A percentile compares a stretch with the other conserved stretches of the same genome.
Evolutionary conservation across 2,797 vertebrate genomes (phyloP).

Genomic region (Coilia nasus): DNA sequence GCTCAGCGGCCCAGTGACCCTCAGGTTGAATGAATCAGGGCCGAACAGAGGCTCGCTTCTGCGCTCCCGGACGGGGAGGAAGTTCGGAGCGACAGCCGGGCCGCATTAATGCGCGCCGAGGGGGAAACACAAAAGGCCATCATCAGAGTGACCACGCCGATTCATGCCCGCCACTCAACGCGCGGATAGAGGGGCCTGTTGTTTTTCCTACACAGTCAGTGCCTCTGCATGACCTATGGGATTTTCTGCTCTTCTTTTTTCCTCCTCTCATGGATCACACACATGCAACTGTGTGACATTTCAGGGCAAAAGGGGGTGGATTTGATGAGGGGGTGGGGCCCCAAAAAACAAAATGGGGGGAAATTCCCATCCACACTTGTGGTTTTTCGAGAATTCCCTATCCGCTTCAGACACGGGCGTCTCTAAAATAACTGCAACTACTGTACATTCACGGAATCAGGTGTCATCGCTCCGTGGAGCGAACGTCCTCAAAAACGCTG

Average conservation of each 20-base stretch:
- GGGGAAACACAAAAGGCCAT: background rate
- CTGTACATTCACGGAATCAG: background rate
- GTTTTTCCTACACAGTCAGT: background rate
- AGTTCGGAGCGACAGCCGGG: background rate
- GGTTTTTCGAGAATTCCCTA: background rate
- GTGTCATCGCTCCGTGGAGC: background rate
- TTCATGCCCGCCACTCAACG: background rate
- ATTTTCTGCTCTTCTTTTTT: slow-evolving; percentile 1
- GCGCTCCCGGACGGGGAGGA: background rate
- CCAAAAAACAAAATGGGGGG: background rate
- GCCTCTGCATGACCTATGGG: background rate
- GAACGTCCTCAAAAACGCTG: background rate
- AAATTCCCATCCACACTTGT: slow-evolving; percentile 12
- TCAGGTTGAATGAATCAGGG: slow-evolving; percentile 23
- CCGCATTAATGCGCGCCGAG: background rate
- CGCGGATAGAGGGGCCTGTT: slow-evolving; percentile 10
- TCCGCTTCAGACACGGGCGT: background rate
- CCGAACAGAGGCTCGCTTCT: background rate
- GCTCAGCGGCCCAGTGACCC: background rate
- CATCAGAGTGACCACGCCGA: background rate
- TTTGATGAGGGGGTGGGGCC: background rate
- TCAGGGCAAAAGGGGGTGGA: slow-evolving; percentile 55
- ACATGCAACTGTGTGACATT: slow-evolving; percentile 19
- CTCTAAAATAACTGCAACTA: background rate
- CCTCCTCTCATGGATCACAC: slow-evolving; percentile 27